Conservation (phyloP, 1,140 invertebrate genomes). For the Zaprionus vittiger region DNA sequence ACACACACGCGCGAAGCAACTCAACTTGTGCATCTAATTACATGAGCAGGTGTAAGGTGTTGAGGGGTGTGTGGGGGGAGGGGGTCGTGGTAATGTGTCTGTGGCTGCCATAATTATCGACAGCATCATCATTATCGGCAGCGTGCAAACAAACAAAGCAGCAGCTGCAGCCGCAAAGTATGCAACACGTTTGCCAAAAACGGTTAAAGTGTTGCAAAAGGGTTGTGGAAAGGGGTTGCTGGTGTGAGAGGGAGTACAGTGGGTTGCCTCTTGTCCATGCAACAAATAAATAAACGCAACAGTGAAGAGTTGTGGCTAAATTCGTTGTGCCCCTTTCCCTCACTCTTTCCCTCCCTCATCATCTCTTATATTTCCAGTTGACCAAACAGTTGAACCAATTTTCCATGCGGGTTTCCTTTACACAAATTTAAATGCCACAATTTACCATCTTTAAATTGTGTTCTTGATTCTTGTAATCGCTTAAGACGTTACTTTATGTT, state of each 20-base stretch:
- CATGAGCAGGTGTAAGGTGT: constrained; percentile 56
- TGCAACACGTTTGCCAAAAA: constrained; percentile 66
- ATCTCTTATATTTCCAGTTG: neutral
- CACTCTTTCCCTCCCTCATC: neutral
- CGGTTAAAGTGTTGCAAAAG: neutral
- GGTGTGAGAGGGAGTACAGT: neutral
- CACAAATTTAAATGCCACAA: constrained; percentile 21
- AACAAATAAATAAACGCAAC: constrained; percentile 32
- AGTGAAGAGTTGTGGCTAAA: constrained; percentile 18
- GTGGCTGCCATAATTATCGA: constrained; percentile 75
- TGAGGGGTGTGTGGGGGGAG: neutral
- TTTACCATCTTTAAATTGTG: neutral
- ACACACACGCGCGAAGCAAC: constrained; percentile 33
- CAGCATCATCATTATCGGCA: constrained; percentile 36
- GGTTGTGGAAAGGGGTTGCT: neutral
- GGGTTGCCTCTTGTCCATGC: neutral
- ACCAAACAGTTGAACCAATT: neutral
- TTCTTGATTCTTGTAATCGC: neutral
- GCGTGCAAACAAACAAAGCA: constrained; percentile 31
- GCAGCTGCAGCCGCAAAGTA: constrained; percentile 72
- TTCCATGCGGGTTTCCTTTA: constrained; percentile 50
- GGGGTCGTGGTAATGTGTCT: constrained; percentile 62
- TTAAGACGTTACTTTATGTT: neutral
- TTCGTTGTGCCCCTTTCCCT: neutral
- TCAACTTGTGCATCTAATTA: constrained; percentile 75